Base-by-base conservation (phyloP, 2,888 invertebrate genomes). In the Drosophila peninsularis region DNA sequence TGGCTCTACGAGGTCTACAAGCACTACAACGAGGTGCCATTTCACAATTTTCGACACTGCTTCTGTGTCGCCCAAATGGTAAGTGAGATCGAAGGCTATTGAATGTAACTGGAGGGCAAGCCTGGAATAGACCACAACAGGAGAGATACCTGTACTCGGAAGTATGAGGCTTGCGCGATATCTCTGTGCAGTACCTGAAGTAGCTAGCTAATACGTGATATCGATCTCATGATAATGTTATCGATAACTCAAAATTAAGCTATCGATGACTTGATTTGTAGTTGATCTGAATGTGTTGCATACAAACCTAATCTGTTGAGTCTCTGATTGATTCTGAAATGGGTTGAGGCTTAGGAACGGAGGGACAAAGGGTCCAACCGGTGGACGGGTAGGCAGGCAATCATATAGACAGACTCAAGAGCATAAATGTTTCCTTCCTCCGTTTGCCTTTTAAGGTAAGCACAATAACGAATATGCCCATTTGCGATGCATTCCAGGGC, bases 21-120 rank as follows among this genome's bases (percentile, higher is more conserved):
- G 92, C 95, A 96, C 92, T 97, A 97, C 93, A 95, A 96, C 93
- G 96, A 96, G 92, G 96, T 97, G 90, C 96, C 96, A 71, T 97
- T 97, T 93, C 97, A 97, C 92, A 97, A 97, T 93, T 97, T 97
- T 93, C 94, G 96, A 79, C 97, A 97, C 91, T 96, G 96, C 92
- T 97, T 97, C 93, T 96, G 96, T 93, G 97, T 97, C 76, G 95
- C 96, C 68, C 97, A 97, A 93, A 97, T 97, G 96, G 96, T 96
- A 93, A 93, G 93, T 93, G 19, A 24, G 11, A 13, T 14, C 3
- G 5, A 32, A 13, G 5, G 6, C 27, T 3, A 27, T 17, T 19
- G 1, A 21, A 0, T 49, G 5, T 13, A 32, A 13, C n/a, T 30
- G 7, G 9, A 9, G 30, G 1, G 9, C 9, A 2, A 30, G 30